Percentiles rank a stretch among this genome's conserved stretches.
Conservation (phyloP, 2,888 invertebrate species). For the Cryptus armator region DNA sequence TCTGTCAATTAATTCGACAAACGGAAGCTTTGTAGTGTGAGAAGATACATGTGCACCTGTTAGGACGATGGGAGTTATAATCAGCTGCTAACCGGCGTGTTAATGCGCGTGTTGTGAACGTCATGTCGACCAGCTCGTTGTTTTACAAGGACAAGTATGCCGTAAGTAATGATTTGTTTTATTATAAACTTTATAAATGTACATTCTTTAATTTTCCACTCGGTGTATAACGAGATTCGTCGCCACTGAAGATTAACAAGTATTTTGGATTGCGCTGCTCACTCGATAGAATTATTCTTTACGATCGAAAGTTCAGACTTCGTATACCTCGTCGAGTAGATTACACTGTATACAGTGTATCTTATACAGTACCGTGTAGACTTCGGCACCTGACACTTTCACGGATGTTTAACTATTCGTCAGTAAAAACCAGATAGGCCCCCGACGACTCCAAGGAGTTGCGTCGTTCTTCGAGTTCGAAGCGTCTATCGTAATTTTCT, state of each 20-base stretch:
- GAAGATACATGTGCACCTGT: neutral
- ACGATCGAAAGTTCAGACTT: conserved; percentile 31
- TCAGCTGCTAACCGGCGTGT: conserved; percentile 68
- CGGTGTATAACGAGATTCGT: neutral
- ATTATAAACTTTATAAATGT: conserved; percentile 21
- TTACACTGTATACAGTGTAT: conserved; percentile 10
- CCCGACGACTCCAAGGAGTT: conserved; percentile 35
- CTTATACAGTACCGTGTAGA: neutral
- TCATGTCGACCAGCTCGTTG: conserved; percentile 83
- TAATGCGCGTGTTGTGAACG: conserved; percentile 72
- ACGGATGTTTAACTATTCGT: conserved; percentile 65
- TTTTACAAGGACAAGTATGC: conserved; percentile 84
- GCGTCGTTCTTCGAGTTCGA: conserved; percentile 21
- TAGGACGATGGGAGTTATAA: conserved; percentile 52
- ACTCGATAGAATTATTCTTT: neutral
- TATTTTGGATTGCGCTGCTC: neutral
- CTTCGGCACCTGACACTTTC: conserved; percentile 63
- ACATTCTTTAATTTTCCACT: neutral
- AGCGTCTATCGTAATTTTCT: conserved; percentile 41
- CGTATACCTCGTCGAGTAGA: neutral
- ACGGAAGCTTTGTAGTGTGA: neutral
- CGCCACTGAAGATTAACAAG: neutral
- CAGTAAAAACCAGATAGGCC: conserved; percentile 48
- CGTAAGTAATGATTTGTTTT: conserved; percentile 75
- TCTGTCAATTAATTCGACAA: neutral